Evolutionary conservation across 2,113 vertebrate species (phyloP), one percentile per base, ranked within the genome.

Genomic region (Caranx melampygus): DNA sequence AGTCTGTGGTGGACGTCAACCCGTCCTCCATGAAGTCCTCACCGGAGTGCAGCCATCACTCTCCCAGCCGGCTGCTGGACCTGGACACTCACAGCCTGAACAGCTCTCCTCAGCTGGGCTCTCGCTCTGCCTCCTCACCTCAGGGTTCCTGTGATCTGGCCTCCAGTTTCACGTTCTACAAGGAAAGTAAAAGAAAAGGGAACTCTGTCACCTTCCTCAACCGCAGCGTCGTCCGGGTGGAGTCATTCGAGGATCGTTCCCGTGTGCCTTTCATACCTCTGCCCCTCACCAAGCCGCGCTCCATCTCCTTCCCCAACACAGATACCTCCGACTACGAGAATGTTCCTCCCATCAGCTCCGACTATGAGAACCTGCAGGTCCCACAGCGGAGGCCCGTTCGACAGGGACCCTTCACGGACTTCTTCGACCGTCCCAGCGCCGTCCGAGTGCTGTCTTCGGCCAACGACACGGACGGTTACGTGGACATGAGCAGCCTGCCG

Each of bases 401-500:
- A 62, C 93, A 95, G 14, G 92, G 92, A 75, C 95, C 95, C 0
- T 95, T 96, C 85, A 91, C 95, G 0, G 95, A 97, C 83, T 96
- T 97, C 92, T 97, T 97, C 85, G 96, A 96, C 67, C 96, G 96
- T 47, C 95, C 96, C 61, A 92, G 90, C 84, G 26, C 26, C 26
- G 26, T 26, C 26, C 92, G 96, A 51, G 93, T 94, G 18, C 86
- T 96, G 83, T 95, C 95, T 26, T 91, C 96, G 8, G 94, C 95
- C 55, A 97, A 96, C 40, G 98, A 99, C 76, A 99, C 96, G 0
- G 98, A 99, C 0, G 98, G 98, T 74, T 99, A 99, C 16, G 98
- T 99, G 91, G 98, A 99, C 93, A 99, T 99, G 98, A 99, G 97
- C 93, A 97, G 97, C 90, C 97, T 99, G 78, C 95, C 94, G 1